A percentile compares a stretch with the other conserved stretches of the same genome.
Evolutionary conservation across 2,888 invertebrate species (phyloP).

Genomic region (Cerastis leucographa): DNA sequence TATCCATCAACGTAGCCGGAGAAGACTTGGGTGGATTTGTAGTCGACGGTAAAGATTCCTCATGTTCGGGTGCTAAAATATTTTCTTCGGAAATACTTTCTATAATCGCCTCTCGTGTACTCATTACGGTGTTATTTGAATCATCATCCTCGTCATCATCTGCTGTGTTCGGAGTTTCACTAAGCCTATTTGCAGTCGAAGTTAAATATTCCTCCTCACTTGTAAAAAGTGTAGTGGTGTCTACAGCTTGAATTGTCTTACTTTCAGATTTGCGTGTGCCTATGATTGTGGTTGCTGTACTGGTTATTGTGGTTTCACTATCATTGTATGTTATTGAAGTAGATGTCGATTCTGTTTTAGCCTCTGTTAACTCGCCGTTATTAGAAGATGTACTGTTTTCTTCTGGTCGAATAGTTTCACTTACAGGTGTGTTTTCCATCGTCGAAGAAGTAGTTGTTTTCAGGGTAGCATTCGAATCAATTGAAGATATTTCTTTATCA

Average conservation of each 20-base stretch:
- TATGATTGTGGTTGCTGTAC: neutral
- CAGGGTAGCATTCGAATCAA: neutral
- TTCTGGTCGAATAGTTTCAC: neutral
- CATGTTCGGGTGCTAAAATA: neutral
- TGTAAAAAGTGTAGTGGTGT: neutral
- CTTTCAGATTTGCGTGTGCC: neutral
- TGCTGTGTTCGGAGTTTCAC: neutral
- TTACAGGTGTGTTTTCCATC: neutral
- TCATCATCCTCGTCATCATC: neutral
- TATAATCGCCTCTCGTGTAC: neutral
- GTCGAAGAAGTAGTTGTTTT: neutral
- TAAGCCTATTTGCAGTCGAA: neutral
- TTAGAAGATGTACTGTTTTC: neutral
- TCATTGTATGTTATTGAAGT: neutral
- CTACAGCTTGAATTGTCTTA: neutral
- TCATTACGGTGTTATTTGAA: constrained; percentile 1
- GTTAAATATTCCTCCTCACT: neutral
- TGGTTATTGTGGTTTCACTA: neutral
- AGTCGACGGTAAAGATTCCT: neutral
- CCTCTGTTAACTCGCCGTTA: neutral
- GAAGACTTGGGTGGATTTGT: neutral
- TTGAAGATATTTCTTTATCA: neutral
- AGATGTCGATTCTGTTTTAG: neutral
- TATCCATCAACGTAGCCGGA: neutral
- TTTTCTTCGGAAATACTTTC: constrained; percentile 1